Evolutionary conservation across 2,888 invertebrate genomes (phyloP).

Genomic region (Tetropium fuscum): DNA sequence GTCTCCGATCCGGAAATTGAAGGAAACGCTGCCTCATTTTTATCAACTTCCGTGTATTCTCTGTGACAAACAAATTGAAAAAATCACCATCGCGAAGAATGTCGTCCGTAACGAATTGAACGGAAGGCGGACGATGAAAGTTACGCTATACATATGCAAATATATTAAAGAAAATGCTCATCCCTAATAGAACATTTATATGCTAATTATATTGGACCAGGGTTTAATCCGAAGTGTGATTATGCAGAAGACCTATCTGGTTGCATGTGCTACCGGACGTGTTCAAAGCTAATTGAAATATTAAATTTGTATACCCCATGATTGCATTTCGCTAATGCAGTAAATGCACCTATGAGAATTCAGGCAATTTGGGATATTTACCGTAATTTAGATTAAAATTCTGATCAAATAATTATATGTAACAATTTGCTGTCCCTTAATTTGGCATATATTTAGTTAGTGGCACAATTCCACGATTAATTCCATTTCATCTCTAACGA

Average conservation of each 20-base stretch:
- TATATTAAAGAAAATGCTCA: conserved; percentile 10
- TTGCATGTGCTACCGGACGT: conserved; percentile 17
- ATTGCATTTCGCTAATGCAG: neutral
- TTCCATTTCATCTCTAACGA: too few relatives aligned
- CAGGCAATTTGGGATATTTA: neutral
- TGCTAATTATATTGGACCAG: conserved; percentile 23
- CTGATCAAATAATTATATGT: too few relatives aligned
- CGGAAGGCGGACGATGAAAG: conserved; percentile 3
- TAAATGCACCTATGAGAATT: neutral
- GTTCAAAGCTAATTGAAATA: conserved; percentile 15
- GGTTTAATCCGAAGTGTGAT: conserved; percentile 20
- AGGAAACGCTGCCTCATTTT: conserved; percentile 19
- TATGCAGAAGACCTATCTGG: conserved; percentile 13
- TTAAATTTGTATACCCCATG: conserved; percentile 9
- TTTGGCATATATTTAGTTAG: neutral
- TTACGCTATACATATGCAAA: conserved; percentile 14
- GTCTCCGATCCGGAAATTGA: conserved; percentile 35
- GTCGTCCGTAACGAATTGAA: neutral
- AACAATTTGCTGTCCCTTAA: neutral
- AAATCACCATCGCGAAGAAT: conserved; percentile 9
- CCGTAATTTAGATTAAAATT: too few relatives aligned
- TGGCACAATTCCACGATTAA: too few relatives aligned
- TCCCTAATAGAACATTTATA: conserved; percentile 22
- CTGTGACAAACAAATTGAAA: conserved; percentile 16
- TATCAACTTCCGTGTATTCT: neutral